Evolutionary conservation across 2,797 vertebrate species (phyloP).

Genomic region (Babyrousa celebensis): DNA sequence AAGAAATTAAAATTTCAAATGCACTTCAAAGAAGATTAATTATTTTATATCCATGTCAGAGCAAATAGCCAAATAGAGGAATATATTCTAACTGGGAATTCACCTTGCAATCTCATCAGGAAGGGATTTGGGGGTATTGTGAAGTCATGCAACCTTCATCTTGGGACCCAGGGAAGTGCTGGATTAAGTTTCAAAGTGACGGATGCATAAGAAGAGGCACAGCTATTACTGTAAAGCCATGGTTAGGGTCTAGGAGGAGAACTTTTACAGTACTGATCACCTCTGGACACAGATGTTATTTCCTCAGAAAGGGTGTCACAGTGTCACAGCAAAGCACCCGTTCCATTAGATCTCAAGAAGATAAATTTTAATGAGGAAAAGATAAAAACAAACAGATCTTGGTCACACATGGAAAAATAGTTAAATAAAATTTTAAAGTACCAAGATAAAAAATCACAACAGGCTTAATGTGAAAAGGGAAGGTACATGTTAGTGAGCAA

Average conservation of each 20-base stretch:
- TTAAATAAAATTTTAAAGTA: slow-evolving; percentile 66
- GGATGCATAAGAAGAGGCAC: not conserved
- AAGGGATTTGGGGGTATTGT: slow-evolving; percentile 28
- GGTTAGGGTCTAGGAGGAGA: slow-evolving; percentile 51
- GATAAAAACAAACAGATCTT: slow-evolving; percentile 57
- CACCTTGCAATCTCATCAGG: slow-evolving; percentile 62
- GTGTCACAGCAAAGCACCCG: slow-evolving; percentile 38
- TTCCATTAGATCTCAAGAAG: slow-evolving; percentile 48
- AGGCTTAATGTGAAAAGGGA: not conserved
- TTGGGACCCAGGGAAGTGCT: not conserved
- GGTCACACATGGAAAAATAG: slow-evolving; percentile 33
- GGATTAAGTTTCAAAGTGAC: slow-evolving; percentile 62
- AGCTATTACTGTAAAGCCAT: slow-evolving; percentile 39
- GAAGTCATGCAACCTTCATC: not conserved
- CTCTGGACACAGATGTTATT: slow-evolving; percentile 48
- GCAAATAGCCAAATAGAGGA: slow-evolving; percentile 9
- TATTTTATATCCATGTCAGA: slow-evolving; percentile 73
- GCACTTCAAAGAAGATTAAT: slow-evolving; percentile 71
- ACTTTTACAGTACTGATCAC: slow-evolving; percentile 34
- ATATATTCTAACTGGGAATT: slow-evolving; percentile 48
- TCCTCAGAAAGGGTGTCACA: not conserved
- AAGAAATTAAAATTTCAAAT: slow-evolving; percentile 69
- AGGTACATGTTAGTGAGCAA: slow-evolving; percentile 16
- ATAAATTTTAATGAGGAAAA: slow-evolving; percentile 65
- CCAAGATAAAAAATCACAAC: slow-evolving; percentile 64